phyloP scores from a whole-genome alignment of 1,140 invertebrate species.

The Daktulosphaira vitifoliae region DNA sequence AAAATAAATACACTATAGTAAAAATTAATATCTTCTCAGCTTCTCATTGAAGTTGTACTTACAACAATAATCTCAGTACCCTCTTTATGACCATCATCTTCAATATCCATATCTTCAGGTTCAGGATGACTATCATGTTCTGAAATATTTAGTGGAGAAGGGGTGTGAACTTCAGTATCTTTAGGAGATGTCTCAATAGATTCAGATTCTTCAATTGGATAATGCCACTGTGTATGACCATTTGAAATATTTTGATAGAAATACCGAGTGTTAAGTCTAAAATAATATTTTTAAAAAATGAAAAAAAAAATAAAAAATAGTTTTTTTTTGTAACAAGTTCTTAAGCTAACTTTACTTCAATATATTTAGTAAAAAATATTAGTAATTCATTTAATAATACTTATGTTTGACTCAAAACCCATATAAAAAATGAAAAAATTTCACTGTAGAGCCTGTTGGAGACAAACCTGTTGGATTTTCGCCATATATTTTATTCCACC shows the following conservation, averaged over 20 bases:
- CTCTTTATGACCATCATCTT: conserved; percentile 29
- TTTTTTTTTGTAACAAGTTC: not conserved
- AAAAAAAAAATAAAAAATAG: not conserved
- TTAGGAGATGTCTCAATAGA: not conserved
- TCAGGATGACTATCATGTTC: conserved; percentile 11
- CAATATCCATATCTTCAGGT: conserved; percentile 26
- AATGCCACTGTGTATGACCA: conserved; percentile 26
- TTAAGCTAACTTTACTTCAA: not conserved
- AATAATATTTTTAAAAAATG: conserved; percentile 25
- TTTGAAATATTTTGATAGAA: conserved; percentile 21
- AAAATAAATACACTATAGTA: no score
- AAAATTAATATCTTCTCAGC: no score
- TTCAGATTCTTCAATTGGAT: conserved; percentile 10
- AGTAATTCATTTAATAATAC: conserved; percentile 27
- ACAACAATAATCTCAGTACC: conserved; percentile 26
- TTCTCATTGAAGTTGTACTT: no score
- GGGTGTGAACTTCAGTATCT: not conserved
- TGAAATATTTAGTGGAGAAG: conserved; percentile 11
- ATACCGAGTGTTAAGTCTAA: conserved; percentile 28
- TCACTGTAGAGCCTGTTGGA: conserved; percentile 23
- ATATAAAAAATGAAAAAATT: conserved; percentile 31
- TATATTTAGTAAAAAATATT: conserved; percentile 8
- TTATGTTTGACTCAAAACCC: conserved; percentile 27
- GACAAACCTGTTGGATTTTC: conserved; percentile 29
- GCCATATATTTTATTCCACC: conserved; percentile 29